A percentile compares a stretch with the other conserved stretches of the same genome.
Conservation (phyloP, 2,888 invertebrate genomes). For the Papilio elwesi region DNA sequence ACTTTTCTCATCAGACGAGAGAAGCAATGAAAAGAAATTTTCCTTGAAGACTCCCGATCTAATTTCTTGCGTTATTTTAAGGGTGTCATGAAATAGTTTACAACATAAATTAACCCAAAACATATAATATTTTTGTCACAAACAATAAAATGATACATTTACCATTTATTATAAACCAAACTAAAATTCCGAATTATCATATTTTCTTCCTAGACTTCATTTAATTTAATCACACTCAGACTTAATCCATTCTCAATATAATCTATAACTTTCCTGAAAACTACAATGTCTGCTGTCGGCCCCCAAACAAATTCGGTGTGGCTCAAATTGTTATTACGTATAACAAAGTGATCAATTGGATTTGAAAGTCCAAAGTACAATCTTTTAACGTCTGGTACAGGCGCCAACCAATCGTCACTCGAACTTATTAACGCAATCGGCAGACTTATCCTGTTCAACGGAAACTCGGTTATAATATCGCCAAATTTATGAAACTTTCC, state of each 20-base stretch:
- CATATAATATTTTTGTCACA: constrained; percentile 15
- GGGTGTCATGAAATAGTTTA: constrained; percentile 15
- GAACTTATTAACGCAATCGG: constrained; percentile 67
- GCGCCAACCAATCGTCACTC: constrained; percentile 62
- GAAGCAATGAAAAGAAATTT: constrained; percentile 51
- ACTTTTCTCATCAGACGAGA: constrained; percentile 55
- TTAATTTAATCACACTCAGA: constrained; percentile 42
- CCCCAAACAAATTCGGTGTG: constrained; percentile 72
- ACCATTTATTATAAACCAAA: neutral
- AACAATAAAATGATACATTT: constrained; percentile 15
- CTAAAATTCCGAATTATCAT: neutral
- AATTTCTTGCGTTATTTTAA: constrained; percentile 33
- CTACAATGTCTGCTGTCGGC: constrained; percentile 51
- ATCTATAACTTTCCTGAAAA: constrained; percentile 61
- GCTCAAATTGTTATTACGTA: constrained; percentile 57
- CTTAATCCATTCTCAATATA: constrained; percentile 53
- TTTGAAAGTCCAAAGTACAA: constrained; percentile 60
- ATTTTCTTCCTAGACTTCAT: constrained; percentile 40
- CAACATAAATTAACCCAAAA: constrained; percentile 17
- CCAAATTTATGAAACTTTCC: constrained; percentile 65
- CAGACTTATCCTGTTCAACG: constrained; percentile 54
- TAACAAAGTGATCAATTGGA: constrained; percentile 64
- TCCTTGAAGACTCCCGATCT: constrained; percentile 42
- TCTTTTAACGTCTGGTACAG: constrained; percentile 58
- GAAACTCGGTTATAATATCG: constrained; percentile 52